Evolutionary conservation across 2,888 invertebrate species (phyloP).

Genomic region (Caradrina kadenii): DNA sequence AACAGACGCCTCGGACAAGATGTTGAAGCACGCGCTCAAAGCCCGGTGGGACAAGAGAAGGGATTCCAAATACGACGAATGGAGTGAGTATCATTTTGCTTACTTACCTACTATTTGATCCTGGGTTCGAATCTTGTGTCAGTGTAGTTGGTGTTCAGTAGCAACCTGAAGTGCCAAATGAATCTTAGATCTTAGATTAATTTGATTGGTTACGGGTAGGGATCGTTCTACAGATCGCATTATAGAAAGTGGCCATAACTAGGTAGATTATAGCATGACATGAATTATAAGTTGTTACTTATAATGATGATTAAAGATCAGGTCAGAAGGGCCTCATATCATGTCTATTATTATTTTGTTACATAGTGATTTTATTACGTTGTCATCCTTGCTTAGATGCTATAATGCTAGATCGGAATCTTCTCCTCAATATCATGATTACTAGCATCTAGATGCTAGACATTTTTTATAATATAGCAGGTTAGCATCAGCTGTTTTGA

Average conservation of each 20-base stretch:
- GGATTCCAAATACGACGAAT: constrained; percentile 94
- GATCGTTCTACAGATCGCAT: neutral
- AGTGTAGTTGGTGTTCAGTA: neutral
- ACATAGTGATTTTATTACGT: neutral
- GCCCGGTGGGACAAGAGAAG: constrained; percentile 96
- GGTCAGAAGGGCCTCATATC: neutral
- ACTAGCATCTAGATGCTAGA: too few relatives aligned
- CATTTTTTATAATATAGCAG: too few relatives aligned
- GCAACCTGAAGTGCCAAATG: neutral
- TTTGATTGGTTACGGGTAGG: too few relatives aligned
- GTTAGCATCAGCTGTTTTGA: too few relatives aligned
- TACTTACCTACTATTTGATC: neutral
- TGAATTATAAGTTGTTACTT: neutral
- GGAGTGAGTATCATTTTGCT: constrained; percentile 92
- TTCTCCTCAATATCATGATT: too few relatives aligned
- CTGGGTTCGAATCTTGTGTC: too few relatives aligned
- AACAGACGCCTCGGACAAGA: constrained; percentile 97
- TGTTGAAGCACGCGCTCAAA: constrained; percentile 97
- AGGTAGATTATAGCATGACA: too few relatives aligned
- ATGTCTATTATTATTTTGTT: too few relatives aligned
- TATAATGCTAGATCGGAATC: too few relatives aligned
- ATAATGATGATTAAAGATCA: neutral
- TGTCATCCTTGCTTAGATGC: too few relatives aligned
- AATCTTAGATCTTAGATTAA: too few relatives aligned
- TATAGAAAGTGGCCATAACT: neutral